Evolutionary conservation across 1,140 invertebrate species (phyloP).

Genomic region (Zaprionus kolodkinae): DNA sequence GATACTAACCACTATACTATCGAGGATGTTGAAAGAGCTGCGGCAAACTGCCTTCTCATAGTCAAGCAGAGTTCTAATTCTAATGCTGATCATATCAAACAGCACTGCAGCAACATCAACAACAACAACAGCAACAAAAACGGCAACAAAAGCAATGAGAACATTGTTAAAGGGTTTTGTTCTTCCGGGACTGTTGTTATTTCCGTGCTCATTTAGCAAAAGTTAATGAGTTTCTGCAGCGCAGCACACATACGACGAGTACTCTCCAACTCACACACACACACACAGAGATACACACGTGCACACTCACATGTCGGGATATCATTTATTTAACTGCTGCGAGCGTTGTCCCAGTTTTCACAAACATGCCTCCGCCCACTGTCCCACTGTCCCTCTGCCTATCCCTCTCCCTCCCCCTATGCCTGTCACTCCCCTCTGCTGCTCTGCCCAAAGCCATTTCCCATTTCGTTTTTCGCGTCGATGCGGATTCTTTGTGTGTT

Average conservation of each 20-base stretch:
- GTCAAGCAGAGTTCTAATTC: constrained; percentile 20
- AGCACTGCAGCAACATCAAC: background rate
- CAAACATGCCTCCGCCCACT: constrained; percentile 23
- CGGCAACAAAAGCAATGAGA: background rate
- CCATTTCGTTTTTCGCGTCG: constrained; percentile 17
- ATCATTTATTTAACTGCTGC: constrained; percentile 58
- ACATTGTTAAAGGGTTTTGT: constrained; percentile 24
- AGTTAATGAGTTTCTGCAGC: constrained; percentile 52
- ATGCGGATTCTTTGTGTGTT: constrained; percentile 28
- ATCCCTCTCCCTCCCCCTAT: too few species aligned
- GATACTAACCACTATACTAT: constrained; percentile 83
- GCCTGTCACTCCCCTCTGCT: background rate
- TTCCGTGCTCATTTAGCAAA: constrained; percentile 49
- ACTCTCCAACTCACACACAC: constrained; percentile 5
- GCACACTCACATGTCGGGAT: constrained; percentile 28
- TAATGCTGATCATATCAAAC: constrained; percentile 42
- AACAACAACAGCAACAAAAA: background rate
- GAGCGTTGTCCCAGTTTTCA: constrained; percentile 54
- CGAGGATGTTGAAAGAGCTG: constrained; percentile 9
- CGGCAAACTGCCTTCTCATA: constrained; percentile 10
- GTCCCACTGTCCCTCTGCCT: too few species aligned
- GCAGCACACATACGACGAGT: constrained; percentile 11
- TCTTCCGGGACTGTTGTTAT: constrained; percentile 44
- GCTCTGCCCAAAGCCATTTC: constrained; percentile 13
- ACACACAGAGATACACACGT: constrained; percentile 6